Percentiles rank a stretch among this genome's conserved stretches.
Evolutionary conservation across 2,797 vertebrate genomes (phyloP).

Genomic region (Myoxocephalus aenaeus): DNA sequence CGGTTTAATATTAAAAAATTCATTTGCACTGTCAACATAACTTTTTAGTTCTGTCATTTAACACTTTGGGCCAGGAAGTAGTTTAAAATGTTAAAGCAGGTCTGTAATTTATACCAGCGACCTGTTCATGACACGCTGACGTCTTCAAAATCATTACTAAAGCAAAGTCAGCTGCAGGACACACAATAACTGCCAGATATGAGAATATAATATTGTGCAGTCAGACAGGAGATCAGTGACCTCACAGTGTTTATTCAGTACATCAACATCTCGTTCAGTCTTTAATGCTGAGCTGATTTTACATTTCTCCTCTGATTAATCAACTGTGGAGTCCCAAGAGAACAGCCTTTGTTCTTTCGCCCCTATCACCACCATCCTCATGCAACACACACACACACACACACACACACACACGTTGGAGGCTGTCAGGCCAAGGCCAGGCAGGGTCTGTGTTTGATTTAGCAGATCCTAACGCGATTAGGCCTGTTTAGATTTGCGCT

Average conservation of each 20-base stretch:
- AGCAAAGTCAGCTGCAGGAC: constrained; percentile 11
- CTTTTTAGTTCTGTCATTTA: background rate
- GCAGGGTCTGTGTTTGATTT: constrained; percentile 73
- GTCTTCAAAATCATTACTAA: constrained; percentile 14
- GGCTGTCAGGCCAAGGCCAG: constrained; percentile 55
- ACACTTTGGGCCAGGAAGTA: background rate
- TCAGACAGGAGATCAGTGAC: constrained; percentile 32
- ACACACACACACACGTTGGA: constrained; percentile 36
- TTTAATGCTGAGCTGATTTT: constrained; percentile 51
- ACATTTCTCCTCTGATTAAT: constrained; percentile 66
- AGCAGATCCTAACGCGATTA: constrained; percentile 71
- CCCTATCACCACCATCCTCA: constrained; percentile 52
- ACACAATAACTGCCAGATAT: background rate
- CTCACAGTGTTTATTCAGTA: constrained; percentile 34
- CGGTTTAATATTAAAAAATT: background rate
- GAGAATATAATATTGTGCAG: background rate
- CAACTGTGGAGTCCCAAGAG: constrained; percentile 47
- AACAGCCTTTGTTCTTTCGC: constrained; percentile 56
- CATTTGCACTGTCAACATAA: background rate
- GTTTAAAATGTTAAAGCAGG: background rate
- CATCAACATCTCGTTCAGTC: constrained; percentile 30
- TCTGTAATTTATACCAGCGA: background rate
- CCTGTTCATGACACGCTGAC: background rate
- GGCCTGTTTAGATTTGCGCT: constrained; percentile 70
- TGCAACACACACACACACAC: background rate